Conservation (phyloP, 2,888 invertebrate genomes). For the Yponomeuta malinellus region DNA sequence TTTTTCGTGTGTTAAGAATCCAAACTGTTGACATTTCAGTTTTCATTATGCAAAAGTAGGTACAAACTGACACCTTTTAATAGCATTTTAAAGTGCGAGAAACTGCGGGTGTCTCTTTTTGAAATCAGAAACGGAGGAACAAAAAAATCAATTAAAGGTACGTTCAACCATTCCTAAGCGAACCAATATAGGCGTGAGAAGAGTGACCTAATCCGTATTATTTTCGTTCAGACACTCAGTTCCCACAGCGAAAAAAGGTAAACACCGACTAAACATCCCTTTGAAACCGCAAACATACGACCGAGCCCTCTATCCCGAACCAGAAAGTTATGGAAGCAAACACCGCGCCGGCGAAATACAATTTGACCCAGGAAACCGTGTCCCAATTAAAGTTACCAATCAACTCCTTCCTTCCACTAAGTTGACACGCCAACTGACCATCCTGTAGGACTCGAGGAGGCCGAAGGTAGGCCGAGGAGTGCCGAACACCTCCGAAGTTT, state of each 20-base stretch:
- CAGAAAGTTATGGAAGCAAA: conserved; percentile 12
- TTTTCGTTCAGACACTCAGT: not conserved
- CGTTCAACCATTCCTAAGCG: too few relatives aligned
- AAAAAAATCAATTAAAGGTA: too few relatives aligned
- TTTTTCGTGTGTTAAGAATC: too few relatives aligned
- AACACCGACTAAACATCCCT: not conserved
- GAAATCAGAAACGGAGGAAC: too few relatives aligned
- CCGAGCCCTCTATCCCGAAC: not conserved
- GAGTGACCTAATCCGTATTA: not conserved
- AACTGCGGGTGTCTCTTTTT: too few relatives aligned
- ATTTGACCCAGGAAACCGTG: conserved; percentile 58
- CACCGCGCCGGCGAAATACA: conserved; percentile 27
- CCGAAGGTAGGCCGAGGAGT: conserved; percentile 55
- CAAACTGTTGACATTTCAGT: too few relatives aligned
- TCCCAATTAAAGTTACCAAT: conserved; percentile 68
- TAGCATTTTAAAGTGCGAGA: too few relatives aligned
- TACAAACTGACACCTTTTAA: too few relatives aligned
- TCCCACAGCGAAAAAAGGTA: not conserved
- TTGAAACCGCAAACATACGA: not conserved
- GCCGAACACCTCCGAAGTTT: conserved; percentile 59
- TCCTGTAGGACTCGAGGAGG: conserved; percentile 49
- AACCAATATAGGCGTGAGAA: too few relatives aligned
- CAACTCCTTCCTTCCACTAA: conserved; percentile 49
- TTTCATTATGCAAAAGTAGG: too few relatives aligned
- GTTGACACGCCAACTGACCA: conserved; percentile 65